Base-by-base conservation (phyloP, 2,797 vertebrate species). In the Heliangelus exortis region DNA sequence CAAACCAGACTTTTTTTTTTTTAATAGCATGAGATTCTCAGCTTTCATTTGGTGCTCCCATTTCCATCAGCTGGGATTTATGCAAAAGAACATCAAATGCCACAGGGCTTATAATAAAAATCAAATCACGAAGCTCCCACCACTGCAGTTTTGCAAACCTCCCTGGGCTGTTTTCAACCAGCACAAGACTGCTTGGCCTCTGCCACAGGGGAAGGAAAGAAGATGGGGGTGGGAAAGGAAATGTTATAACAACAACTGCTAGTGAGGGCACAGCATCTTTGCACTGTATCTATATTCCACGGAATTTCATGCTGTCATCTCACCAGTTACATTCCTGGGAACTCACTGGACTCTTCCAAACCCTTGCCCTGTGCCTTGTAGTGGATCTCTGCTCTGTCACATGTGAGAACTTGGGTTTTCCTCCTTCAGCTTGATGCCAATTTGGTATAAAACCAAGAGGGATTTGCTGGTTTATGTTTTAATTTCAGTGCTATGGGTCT, bases 41-140 rank as follows among this genome's bases (percentile, higher is more conserved):
- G 83, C 83, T 91, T 90, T 89, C 53, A 76, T 91, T 96, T 34
- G 14, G 45, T 95, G 91, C 91, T 85, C 80, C 85, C 61, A 16
- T 66, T 93, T 90, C 77, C 83, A 96, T 63, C 93, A 94, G 74
- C 83, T 68, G 76, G 83, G 74, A 90, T 94, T 97, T 94, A 95
- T 86, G 94, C 83, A 94, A 84, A 93, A 93, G 73, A 94, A 94
- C 95, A 93, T 22, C 41, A 93, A 95, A 91, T 91, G 95, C 92
- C 85, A 93, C 22, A 15, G 92, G 95, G 89, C 80, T 96, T 86
- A 74, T 65, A 94, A 96, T 58, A 82, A 89, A 95, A 96, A 87
- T 51, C 29, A 95, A 93, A 88, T 61, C 71, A 77, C 23, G 91
- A 71, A 82, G 72, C 61, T 96, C 69, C 51, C 57, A 90, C 43